Evolutionary conservation across 1,140 invertebrate genomes (phyloP), one percentile per base, ranked within the genome.

Genomic region (Temnothorax curvispinosus): DNA sequence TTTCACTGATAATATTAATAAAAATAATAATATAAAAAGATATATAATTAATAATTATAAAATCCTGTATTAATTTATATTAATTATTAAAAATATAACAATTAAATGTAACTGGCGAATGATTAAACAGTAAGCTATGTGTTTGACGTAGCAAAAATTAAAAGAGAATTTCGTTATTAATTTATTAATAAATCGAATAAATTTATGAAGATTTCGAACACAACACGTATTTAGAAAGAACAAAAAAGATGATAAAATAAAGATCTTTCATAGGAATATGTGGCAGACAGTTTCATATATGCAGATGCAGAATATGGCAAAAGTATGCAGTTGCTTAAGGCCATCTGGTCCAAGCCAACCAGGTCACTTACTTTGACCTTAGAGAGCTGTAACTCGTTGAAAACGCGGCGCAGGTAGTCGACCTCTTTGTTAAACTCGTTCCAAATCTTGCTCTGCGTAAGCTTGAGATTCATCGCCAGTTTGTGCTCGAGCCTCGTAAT

Each of bases 381-480:
- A 64, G 97, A 96, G 77, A 98, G 94, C 91, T 98, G 97, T 7
- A 98, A 95, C 94, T 98, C 97, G 93, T 98, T 98, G 47, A 98
- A 96, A 41, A 97, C 96, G 84, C 97, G 96, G 76, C 97, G 96
- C 52, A 98, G 95, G 90, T 97, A 97, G 82, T 96, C 96, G 21
- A 98, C 96, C 93, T 98, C 97, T 94, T 97, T 97, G 52, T 97
- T 97, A 89, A 98, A 97, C 90, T 97, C 97, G 90, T 97, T 96
- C 95, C 97, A 97, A 76, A 98, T 97, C 94, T 97, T 98, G 86
- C 96, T 96, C 86, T 98, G 97, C 0, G 97, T 98, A 8, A 96
- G 96, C 93, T 97, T 97, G 64, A 98, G 95, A 94, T 97, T 97
- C 78, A 96, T 94, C 15, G 97, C 97, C 50, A 98, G 93, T 92